A percentile compares a stretch with the other conserved stretches of the same genome.
Evolutionary conservation across 2,113 vertebrate species (phyloP).

Genomic region (Tychaedon coryphoeus): DNA sequence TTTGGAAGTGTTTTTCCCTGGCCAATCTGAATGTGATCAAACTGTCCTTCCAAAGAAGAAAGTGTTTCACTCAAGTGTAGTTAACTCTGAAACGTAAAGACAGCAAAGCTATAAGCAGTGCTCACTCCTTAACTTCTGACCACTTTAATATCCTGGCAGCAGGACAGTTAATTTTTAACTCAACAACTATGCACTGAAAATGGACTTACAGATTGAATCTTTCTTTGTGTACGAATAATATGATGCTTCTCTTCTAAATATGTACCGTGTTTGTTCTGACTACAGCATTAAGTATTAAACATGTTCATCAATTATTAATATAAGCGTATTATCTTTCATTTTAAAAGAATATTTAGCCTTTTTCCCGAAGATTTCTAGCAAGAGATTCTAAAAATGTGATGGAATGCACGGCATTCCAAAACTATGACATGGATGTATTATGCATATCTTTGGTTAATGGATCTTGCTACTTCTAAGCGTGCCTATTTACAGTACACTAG

Average conservation of each 20-base stretch:
- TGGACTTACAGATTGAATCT: not conserved
- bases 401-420: not conserved
- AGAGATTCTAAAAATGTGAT: not conserved
- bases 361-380: not conserved
- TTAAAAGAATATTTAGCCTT: not conserved
- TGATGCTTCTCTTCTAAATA: not conserved
- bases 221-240: not conserved
- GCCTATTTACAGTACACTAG: not conserved
- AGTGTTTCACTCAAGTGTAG: not conserved
- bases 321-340: not conserved
- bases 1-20: not conserved
- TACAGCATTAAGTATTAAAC: slow-evolving; percentile 28
- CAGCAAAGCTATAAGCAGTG: not conserved
- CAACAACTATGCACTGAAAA: not conserved
- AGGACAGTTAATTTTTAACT: slow-evolving; percentile 7
- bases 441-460: not conserved
- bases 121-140: not conserved
- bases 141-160: not conserved
- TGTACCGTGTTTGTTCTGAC: not conserved
- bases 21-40: not conserved
- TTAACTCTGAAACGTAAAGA: not conserved
- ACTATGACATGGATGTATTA: not conserved
- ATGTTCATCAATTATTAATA: slow-evolving; percentile 3
- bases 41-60: not conserved
- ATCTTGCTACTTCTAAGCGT: not conserved